Conservation (phyloP, 2,113 vertebrate species). For the Spea bombifrons region DNA sequence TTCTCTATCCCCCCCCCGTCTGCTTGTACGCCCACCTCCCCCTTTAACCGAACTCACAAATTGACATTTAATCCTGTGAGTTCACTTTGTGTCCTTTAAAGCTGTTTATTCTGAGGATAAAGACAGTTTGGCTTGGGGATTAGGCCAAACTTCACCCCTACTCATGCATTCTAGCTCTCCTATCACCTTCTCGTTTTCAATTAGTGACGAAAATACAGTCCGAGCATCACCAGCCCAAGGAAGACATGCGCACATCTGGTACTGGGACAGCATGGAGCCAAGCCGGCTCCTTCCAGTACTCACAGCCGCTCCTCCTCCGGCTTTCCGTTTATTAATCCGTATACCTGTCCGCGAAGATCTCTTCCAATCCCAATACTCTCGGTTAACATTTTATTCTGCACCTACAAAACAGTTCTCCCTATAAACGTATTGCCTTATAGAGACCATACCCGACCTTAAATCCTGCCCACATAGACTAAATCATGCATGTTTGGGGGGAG, state of each 20-base stretch:
- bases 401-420: too few species aligned
- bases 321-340: background rate
- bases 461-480: too few species aligned
- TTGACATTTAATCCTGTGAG: conserved; percentile 24
- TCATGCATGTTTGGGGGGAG: too few species aligned
- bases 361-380: too few species aligned
- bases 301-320: background rate
- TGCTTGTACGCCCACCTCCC: background rate
- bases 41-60: conserved; percentile 1
- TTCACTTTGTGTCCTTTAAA: conserved; percentile 27
- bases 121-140: conserved; percentile 43
- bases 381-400: too few species aligned
- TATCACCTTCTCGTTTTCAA: conserved; percentile 20
- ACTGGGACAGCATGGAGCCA: background rate
- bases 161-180: conserved; percentile 13
- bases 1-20: conserved; percentile 7
- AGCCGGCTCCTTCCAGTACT: background rate
- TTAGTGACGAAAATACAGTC: conserved; percentile 20
- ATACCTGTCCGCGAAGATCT: too few species aligned
- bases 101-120: conserved; percentile 42
- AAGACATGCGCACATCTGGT: conserved; percentile 3
- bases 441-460: too few species aligned
- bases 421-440: too few species aligned
- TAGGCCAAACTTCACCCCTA: conserved; percentile 21
- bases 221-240: background rate